Base-by-base conservation (phyloP, 2,888 invertebrate species). In the Allophyes oxyacanthae region DNA sequence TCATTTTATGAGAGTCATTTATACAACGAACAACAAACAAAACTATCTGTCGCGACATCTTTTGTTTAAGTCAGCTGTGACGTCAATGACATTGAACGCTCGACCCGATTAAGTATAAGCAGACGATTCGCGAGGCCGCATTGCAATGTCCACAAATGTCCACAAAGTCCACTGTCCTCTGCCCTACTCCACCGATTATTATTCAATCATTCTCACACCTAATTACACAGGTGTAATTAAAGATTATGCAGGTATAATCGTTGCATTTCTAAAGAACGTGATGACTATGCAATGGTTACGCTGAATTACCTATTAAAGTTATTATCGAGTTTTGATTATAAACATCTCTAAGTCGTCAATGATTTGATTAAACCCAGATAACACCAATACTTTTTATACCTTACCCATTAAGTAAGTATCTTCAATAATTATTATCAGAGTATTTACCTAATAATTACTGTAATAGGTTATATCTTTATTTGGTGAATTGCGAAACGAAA, bases 21-120 rank as follows among this genome's bases (percentile, higher is more conserved):
- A 10, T 14, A 42, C 14, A 11, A 1, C 8, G 34, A 33, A 26
- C 58, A 58, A 40, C 8, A 7, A 36, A 5, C 32, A 57, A 14
- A 49, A 41, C 15, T 33, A 34, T 33, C 34, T 6, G 56, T 60
- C 84, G 82, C 82, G 55, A 36, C 49, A 62, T 60, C 77, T 66
- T 42, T 14, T 77, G 11, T 26, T 70, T 79, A 60, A 46, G 60
- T 71, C 74, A 67, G 54, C 54, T 77, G 76, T 76, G 46, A 54
- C 59, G 60, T 32, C 67, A 73, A 60, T 87, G 92, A 91, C 91
- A 91, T 92, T 92, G 92, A 88, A 88, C 84, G 86, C 79, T 81
- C 86, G 89, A 86, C 90, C 89, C 84, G 88, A 87, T 88, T 88
- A 86, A 87, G 85, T 81, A 83, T 79, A 83, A 75, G 90, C 86